Percentiles rank a stretch among this genome's conserved stretches.
Conservation (phyloP, 2,888 invertebrate genomes). For the Anthoptus insignis region DNA sequence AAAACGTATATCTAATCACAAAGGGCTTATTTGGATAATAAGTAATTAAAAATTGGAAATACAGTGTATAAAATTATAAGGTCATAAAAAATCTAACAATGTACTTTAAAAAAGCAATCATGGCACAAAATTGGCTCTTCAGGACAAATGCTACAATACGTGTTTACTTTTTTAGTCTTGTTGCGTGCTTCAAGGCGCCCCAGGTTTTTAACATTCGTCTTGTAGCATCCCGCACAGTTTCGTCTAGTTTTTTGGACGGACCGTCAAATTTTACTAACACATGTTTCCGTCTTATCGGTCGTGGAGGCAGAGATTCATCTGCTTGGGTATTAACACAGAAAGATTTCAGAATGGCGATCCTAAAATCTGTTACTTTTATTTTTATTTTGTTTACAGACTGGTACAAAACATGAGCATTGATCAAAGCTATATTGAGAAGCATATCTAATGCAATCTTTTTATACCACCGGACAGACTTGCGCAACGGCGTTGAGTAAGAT, state of each 20-base stretch:
- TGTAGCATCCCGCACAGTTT: slow-evolving; percentile 47
- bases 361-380: neutral
- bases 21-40: too few relatives aligned
- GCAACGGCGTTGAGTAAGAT: slow-evolving; percentile 49
- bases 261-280: slow-evolving; percentile 43
- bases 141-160: slow-evolving; percentile 48
- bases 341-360: slow-evolving; percentile 38
- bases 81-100: too few relatives aligned
- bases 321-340: too few relatives aligned
- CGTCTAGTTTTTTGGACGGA: slow-evolving; percentile 45
- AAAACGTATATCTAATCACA: too few relatives aligned
- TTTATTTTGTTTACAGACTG: slow-evolving; percentile 45
- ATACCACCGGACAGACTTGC: slow-evolving; percentile 50
- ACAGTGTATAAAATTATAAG: too few relatives aligned
- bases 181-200: slow-evolving; percentile 49
- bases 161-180: slow-evolving; percentile 53
- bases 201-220: slow-evolving; percentile 47
- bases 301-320: slow-evolving; percentile 33
- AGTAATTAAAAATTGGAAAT: too few relatives aligned
- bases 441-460: slow-evolving; percentile 50
- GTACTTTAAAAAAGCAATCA: slow-evolving; percentile 45
- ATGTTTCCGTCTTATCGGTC: slow-evolving; percentile 34
- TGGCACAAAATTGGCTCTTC: slow-evolving; percentile 47
- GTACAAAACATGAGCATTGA: slow-evolving; percentile 44
- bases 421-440: slow-evolving; percentile 48